Evolutionary conservation across 2,797 vertebrate species (phyloP), one percentile per base, ranked within the genome.

Genomic region (Sebastes cheni): DNA sequence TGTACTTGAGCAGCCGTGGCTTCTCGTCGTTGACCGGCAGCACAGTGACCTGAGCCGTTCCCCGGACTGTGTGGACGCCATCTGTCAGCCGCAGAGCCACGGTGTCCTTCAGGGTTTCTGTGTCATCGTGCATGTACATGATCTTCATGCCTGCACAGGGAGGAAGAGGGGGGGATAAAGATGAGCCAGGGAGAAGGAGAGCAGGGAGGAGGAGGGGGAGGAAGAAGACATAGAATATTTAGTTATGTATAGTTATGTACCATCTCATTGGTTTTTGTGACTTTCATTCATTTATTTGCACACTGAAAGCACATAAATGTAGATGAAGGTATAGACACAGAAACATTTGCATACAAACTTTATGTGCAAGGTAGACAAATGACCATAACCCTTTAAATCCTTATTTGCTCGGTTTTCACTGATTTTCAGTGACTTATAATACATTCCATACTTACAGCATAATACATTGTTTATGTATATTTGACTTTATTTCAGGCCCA

Each of bases 21-120:
- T 89, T 94, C 95, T 98, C 95, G 92, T 97, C 95, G 90, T 98
- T 97, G 96, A 97, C 95, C 91, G 96, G 95, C 95, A 95, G 93
- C 94, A 97, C 95, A 56, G 91, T 95, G 95, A 97, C 94, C 88
- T 93, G 90, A 83, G 95, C 93, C 77, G 94, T 96, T 92, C 94
- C 95, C 92, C 95, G 94, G 89, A 97, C 96, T 90, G 95, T 89
- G 93, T 95, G 96, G 88, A 94, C 94, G 89, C 97, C 97, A 95
- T 98, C 97, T 95, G 97, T 97, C 96, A 98, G 95, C 91, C 90
- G 94, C 83, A 96, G 58, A 75, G 89, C 88, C 93, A 97, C 92
- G 68, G 86, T 85, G 93, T 98, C 97, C 95, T 96, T 90, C 90
- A 95, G 95, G 92, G 95, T 97, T 92, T 98, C 97, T 67, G 96